Conservation (phyloP, 2,888 invertebrate genomes). For the Watsonalla binaria region DNA sequence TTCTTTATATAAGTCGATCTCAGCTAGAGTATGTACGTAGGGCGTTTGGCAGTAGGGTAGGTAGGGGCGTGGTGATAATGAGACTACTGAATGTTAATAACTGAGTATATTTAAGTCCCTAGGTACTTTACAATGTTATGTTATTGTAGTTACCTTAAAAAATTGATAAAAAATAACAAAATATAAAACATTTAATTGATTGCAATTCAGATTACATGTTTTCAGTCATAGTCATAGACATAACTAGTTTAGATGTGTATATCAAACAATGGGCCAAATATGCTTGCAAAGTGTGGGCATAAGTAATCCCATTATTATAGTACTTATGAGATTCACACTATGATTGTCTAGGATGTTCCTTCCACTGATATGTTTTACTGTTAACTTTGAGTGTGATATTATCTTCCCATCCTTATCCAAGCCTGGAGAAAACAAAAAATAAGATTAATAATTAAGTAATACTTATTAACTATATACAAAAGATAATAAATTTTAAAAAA, state of each 20-base stretch:
- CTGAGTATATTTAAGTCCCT: no score
- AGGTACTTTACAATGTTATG: no score
- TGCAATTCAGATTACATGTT: no score
- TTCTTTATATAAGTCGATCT: no score
- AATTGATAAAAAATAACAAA: no score
- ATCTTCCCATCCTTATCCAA: conserved; percentile 83
- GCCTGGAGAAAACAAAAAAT: conserved; percentile 69
- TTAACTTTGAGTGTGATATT: conserved; percentile 83
- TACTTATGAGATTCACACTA: conserved; percentile 91
- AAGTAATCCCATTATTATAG: conserved; percentile 84
- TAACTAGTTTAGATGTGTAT: not conserved
- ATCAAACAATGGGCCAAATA: conserved; percentile 46
- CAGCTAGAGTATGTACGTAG: no score
- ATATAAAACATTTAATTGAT: no score
- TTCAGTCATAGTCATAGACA: not conserved
- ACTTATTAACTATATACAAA: not conserved
- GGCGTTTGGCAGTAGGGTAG: no score
- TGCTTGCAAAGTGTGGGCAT: conserved; percentile 80
- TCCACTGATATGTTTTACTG: conserved; percentile 87
- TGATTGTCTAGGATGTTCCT: conserved; percentile 89
- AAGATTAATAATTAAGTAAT: not conserved
- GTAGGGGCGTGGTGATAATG: no score
- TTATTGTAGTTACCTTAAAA: no score
- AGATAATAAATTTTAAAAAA: not conserved
- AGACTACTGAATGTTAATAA: no score